Base-by-base conservation (phyloP, 2,113 vertebrate species). In the Myrmophylax atrothorax region DNA sequence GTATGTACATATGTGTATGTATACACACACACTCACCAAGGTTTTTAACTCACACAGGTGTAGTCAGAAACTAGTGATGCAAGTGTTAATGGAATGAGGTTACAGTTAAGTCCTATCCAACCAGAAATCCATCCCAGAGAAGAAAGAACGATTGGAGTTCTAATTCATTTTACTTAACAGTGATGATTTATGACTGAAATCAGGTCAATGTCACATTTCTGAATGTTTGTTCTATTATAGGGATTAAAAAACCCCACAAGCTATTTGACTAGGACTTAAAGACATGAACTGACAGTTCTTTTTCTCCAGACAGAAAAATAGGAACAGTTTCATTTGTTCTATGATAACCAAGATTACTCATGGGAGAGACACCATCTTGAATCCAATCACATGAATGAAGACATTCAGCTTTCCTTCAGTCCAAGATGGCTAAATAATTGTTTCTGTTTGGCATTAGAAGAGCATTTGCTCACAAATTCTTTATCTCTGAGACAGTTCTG, bases 1-100 rank as follows among this genome's bases (percentile, higher is more conserved):
- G 9, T 46, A 46, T 2, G n/a, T 42, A 47, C 12, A 6, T 10
- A 12, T 5, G 4, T n/a, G 4, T 8, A 38, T 9, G 3, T 8
- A n/a, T 5, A 53, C 23, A 84, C 35, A 84, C 35, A 72, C 24
- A 40, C 6, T 59, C 10, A 47, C 4, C 37, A 69, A 31, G 19
- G 31, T 73, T 73, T 73, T 10, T 28, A 93, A 58, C 40, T 31
- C 63, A 52, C 37, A 50, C 3, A 62, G 29, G 73, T n/a, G 7
- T 7, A 67, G 29, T 26, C 29, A 84, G 58, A 84, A 95, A 14
- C n/a, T 18, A 74, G 5, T 40, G 25, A 44, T 16, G 6, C 12
- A 79, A 60, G 3, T 33, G 10, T 50, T 59, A 82, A 49, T 8
- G 7, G 29, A 42, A 68, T 17, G 28, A 85, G 16, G 5, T 69